Conservation (phyloP, 2,113 vertebrate genomes). For the Serilophus lunatus region DNA sequence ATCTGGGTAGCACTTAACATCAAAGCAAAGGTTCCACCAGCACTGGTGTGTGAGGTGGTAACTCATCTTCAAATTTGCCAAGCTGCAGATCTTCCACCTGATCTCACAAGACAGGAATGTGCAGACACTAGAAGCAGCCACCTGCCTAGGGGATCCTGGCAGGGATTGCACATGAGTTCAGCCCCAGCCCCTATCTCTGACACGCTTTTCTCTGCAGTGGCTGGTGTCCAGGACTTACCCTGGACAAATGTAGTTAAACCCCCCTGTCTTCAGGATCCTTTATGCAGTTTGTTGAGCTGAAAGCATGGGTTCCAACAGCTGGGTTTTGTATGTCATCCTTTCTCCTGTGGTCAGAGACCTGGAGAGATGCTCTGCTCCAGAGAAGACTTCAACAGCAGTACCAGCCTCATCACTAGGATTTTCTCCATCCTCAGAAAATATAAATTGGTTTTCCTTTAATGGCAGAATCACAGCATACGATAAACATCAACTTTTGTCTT, state of each 20-base stretch:
- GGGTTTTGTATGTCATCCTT: accelerated
- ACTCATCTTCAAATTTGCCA: background rate
- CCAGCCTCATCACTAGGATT: background rate
- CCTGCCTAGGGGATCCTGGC: background rate
- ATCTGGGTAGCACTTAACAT: background rate
- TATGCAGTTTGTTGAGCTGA: background rate
- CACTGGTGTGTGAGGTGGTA: background rate
- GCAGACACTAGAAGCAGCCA: background rate
- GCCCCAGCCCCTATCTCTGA: background rate
- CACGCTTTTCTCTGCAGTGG: background rate
- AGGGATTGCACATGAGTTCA: background rate
- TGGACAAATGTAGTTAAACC: background rate
- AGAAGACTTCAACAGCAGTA: background rate
- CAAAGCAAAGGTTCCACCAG: background rate
- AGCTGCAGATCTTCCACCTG: background rate
- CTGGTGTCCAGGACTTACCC: accelerated
- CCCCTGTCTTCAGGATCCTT: background rate
- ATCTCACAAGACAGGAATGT: background rate
- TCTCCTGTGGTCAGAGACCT: background rate
- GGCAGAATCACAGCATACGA: background rate
- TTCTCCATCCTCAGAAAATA: background rate
- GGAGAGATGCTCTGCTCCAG: background rate
- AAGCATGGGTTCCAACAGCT: background rate
- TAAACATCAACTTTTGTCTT: background rate
- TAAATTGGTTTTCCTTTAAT: background rate